These are phyloP conservation scores for Stegostoma tigrinum DNA, from an alignment of 2,113 vertebrate species.

Conservation along the genomic window DNA sequence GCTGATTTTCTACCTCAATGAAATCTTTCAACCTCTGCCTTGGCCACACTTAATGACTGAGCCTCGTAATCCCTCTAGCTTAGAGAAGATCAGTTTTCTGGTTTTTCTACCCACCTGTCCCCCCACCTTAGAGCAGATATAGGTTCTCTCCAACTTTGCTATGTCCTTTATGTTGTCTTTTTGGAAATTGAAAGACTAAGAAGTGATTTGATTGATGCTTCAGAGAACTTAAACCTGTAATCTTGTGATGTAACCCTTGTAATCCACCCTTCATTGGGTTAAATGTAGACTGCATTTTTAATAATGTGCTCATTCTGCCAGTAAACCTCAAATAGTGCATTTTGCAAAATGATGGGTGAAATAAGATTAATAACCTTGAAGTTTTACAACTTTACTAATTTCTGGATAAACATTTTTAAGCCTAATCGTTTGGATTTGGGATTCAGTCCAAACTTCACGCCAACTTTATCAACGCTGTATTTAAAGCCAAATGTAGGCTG, in stretches of 20 bases:
- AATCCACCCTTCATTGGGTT: background rate
- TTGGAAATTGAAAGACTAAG: too few relatives aligned
- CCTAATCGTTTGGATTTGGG: background rate
- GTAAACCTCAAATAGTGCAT: background rate
- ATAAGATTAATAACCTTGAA: background rate
- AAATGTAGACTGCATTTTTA: background rate
- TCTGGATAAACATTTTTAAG: background rate
- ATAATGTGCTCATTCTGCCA: background rate
- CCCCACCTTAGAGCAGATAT: background rate
- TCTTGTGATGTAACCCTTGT: background rate
- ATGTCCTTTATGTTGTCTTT: background rate
- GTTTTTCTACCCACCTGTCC: too few relatives aligned
- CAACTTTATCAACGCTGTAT: background rate
- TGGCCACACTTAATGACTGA: too few relatives aligned
- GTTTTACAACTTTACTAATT: background rate
- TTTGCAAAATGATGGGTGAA: background rate
- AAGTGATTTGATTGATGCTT: too few relatives aligned
- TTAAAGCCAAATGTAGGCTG: background rate
- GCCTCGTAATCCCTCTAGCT: too few relatives aligned
- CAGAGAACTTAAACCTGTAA: background rate
- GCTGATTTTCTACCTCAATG: too few relatives aligned
- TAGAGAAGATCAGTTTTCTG: too few relatives aligned
- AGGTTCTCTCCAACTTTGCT: background rate
- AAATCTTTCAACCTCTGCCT: too few relatives aligned
- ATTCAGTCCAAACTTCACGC: background rate